Percentiles rank a stretch among this genome's conserved stretches.
phyloP scores from a whole-genome alignment of 2,113 vertebrate species.

The Ifrita kowaldi region DNA sequence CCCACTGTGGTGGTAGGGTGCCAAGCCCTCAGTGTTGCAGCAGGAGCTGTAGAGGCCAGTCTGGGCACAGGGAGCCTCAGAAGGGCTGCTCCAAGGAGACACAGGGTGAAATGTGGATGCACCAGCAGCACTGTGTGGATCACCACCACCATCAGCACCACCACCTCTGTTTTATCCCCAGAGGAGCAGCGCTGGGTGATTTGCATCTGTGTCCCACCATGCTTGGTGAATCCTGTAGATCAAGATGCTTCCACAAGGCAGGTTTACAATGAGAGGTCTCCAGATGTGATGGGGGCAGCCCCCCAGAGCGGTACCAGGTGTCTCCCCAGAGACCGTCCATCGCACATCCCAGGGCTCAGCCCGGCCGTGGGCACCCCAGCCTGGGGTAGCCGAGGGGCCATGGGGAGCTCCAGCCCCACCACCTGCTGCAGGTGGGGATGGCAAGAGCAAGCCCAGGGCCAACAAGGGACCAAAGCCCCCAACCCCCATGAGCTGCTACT shows the following conservation, averaged over 20 bases:
- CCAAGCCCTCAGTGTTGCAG: neutral
- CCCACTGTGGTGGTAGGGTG: neutral
- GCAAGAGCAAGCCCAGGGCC: neutral
- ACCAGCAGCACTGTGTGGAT: neutral
- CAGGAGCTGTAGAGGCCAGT: neutral
- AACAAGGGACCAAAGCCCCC: neutral
- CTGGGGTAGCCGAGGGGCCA: rapidly evolving
- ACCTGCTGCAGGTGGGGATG: neutral
- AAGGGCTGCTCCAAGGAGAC: neutral
- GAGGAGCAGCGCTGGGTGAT: neutral
- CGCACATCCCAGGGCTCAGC: rapidly evolving
- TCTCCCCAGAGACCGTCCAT: neutral
- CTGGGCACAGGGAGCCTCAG: neutral
- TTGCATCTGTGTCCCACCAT: neutral
- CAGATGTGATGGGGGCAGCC: neutral
- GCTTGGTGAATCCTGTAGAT: neutral
- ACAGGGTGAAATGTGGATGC: neutral
- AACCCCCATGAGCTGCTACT: neutral
- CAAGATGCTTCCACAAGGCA: neutral
- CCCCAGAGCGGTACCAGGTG: neutral
- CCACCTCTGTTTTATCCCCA: neutral
- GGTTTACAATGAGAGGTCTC: neutral
- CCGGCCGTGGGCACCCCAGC: rapidly evolving
- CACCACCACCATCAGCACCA: neutral
- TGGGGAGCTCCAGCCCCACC: neutral